phyloP scores from a whole-genome alignment of 92 coral and sea anemone genomes.

The Bergia puertoricense region DNA sequence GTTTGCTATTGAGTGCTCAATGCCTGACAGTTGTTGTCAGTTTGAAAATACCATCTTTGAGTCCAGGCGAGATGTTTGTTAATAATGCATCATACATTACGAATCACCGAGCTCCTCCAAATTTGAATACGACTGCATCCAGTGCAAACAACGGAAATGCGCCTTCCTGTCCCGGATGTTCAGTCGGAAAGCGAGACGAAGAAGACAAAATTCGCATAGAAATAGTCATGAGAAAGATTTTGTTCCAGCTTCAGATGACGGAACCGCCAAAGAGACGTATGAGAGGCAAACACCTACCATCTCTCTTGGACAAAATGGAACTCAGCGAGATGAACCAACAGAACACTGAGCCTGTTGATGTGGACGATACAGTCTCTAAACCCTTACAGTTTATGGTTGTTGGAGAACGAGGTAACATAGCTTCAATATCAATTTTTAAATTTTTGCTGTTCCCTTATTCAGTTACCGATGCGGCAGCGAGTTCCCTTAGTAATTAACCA shows the following conservation, averaged over 20 bases:
- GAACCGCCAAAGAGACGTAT: constrained; percentile 28
- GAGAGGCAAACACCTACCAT: not conserved
- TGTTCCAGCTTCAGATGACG: constrained; percentile 4
- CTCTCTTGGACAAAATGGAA: not conserved
- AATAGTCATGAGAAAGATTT: constrained; percentile 6
- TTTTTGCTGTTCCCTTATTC: not conserved
- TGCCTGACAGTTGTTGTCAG: constrained; percentile 28
- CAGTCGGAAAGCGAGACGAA: constrained; percentile 28
- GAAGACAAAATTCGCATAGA: constrained; percentile 30
- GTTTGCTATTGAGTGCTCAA: not conserved
- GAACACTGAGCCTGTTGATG: constrained; percentile 20
- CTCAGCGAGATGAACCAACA: not conserved
- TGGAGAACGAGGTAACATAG: constrained; percentile 23
- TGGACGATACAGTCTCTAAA: not conserved
- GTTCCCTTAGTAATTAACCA: not conserved
- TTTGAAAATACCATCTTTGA: not conserved
- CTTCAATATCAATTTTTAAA: not conserved
- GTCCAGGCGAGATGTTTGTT: constrained; percentile 1
- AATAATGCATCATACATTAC: constrained; percentile 16
- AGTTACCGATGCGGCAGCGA: not conserved
- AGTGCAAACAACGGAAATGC: constrained; percentile 22
- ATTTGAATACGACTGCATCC: not conserved
- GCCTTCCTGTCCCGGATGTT: constrained; percentile 44
- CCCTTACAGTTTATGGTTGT: constrained; percentile 24
- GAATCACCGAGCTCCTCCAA: not conserved